These are phyloP conservation scores for Chalcosyrphus nemorum DNA, from an alignment of 2,888 invertebrate species.

Conservation along the genomic window DNA sequence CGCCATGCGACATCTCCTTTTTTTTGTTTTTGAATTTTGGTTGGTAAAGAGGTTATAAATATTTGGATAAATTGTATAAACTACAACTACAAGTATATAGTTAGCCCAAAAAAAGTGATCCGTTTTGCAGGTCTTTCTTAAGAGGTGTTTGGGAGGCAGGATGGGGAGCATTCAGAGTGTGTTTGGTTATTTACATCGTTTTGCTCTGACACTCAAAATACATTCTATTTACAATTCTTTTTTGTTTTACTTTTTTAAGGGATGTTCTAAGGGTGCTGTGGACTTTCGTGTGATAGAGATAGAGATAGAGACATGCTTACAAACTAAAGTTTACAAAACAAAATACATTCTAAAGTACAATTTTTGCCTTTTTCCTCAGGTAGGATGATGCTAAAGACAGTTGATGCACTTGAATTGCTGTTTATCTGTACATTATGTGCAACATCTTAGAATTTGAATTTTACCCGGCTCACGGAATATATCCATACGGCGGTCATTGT, in stretches of 20 bases:
- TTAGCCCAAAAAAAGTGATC: conserved; percentile 22
- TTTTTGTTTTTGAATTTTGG: conserved; percentile 3
- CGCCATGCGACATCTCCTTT: conserved; percentile 85
- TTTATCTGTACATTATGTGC: conserved; percentile 79
- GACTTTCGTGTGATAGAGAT: too few relatives aligned
- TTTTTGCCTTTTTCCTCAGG: conserved; percentile 30
- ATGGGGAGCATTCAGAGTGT: conserved; percentile 3
- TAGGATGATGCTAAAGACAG: conserved; percentile 70
- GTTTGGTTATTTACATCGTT: conserved; percentile 26
- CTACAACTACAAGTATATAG: conserved; percentile 45
- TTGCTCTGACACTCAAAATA: conserved; percentile 12
- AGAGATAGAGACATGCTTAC: conserved; percentile 14
- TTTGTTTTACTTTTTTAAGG: not conserved
- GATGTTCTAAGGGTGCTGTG: conserved; percentile 19
- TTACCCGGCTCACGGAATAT: conserved; percentile 83
- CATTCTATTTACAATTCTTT: conserved; percentile 49
- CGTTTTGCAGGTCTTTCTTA: conserved; percentile 15
- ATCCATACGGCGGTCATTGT: conserved; percentile 82
- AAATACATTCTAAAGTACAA: conserved; percentile 19
- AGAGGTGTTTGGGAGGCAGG: not conserved
- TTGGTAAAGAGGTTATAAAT: conserved; percentile 44
- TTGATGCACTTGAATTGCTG: conserved; percentile 33
- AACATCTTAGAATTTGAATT: conserved; percentile 80
- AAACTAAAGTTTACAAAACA: conserved; percentile 35
- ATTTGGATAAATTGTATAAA: not conserved